Percentiles rank a stretch among this genome's conserved stretches.
Conservation (phyloP, 1,140 invertebrate genomes). For the Gryon sp. region DNA sequence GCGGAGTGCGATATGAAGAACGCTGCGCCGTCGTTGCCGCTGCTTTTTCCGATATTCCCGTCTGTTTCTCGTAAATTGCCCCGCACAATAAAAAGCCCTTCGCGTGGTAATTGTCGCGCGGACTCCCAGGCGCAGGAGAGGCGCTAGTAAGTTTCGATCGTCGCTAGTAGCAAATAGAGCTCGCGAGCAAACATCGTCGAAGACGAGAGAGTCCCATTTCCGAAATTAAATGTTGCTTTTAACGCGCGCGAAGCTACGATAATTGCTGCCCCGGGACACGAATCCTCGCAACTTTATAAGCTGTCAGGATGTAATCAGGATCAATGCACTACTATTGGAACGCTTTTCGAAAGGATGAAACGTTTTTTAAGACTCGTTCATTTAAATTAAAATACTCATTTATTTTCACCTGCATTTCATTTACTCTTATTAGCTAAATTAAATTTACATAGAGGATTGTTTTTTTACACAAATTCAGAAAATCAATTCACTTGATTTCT, state of each 20-base stretch:
- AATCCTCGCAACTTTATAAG: constrained; percentile 4
- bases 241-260: constrained; percentile 8
- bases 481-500: too few species aligned
- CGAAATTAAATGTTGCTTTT: constrained; percentile 29
- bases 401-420: too few species aligned
- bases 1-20: constrained; percentile 25
- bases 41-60: constrained; percentile 49
- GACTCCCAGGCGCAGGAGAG: neutral
- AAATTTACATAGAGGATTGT: neutral
- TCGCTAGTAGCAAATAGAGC: constrained; percentile 8
- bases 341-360: too few species aligned
- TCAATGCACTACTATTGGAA: too few species aligned
- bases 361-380: too few species aligned
- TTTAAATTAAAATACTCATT: too few species aligned
- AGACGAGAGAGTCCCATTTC: constrained; percentile 14
- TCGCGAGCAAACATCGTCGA: constrained; percentile 1
- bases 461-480: too few species aligned
- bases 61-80: constrained; percentile 32
- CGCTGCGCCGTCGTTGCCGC: too few species aligned
- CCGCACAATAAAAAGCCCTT: constrained; percentile 31
- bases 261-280: constrained; percentile 8
- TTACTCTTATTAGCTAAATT: too few species aligned
- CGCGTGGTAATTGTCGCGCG: constrained; percentile 30
- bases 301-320: constrained; percentile 8
- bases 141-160: constrained; percentile 13